These are phyloP conservation scores for Apaloderma vittatum DNA, from an alignment of 2,113 vertebrate genomes.

Conservation along the genomic window DNA sequence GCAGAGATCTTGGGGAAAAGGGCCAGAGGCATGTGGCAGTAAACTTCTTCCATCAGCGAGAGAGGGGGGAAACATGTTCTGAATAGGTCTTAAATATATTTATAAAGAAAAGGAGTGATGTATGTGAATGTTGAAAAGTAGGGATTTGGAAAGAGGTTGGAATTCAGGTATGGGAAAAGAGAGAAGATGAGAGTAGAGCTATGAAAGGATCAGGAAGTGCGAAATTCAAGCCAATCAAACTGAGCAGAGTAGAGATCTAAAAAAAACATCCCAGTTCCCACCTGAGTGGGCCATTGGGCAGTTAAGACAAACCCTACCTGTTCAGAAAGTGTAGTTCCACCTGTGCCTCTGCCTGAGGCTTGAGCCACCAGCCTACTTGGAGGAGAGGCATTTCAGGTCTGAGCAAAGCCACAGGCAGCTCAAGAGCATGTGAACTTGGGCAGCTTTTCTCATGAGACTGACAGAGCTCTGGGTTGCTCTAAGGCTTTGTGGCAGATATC, in stretches of 20 bases:
- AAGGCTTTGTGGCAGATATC: background rate
- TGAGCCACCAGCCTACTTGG: background rate
- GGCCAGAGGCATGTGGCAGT: background rate
- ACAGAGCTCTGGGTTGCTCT: background rate
- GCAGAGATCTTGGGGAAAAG: background rate
- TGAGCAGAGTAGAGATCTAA: background rate
- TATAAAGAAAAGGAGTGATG: background rate
- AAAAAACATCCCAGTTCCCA: background rate
- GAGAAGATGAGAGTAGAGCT: background rate
- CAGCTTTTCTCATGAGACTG: background rate
- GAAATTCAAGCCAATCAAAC: background rate
- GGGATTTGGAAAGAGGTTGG: background rate
- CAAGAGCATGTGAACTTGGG: background rate
- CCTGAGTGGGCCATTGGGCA: background rate
- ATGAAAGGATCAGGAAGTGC: background rate
- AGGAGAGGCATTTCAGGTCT: background rate
- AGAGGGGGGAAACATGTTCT: background rate
- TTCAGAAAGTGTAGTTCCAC: background rate
- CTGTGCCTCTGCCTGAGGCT: background rate
- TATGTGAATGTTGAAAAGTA: background rate
- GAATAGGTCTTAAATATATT: background rate
- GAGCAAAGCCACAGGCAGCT: background rate
- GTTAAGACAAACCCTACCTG: background rate
- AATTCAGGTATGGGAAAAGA: background rate
- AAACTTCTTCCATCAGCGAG: background rate